Conservation (phyloP, 2,113 vertebrate species). For the Thomomys bottae region DNA sequence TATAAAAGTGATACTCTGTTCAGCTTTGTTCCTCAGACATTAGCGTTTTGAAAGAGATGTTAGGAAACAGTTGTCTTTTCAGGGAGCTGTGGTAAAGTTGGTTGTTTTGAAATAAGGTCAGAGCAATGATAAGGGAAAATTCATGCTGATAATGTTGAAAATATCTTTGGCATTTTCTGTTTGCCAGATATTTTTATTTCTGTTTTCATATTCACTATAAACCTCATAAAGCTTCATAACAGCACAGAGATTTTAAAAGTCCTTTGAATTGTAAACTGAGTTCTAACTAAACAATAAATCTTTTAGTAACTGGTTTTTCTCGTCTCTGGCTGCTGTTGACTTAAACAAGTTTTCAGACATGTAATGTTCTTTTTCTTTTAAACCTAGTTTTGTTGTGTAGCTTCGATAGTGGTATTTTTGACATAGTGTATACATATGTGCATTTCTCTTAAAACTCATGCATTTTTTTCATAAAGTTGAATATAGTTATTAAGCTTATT, state of each 20-base stretch:
- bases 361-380: background rate
- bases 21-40: background rate
- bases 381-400: conserved; percentile 72
- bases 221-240: conserved; percentile 86
- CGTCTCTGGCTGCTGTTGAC: conserved; percentile 82
- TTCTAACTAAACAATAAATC: conserved; percentile 87
- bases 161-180: conserved; percentile 81
- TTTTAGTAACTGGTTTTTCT: conserved; percentile 87
- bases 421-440: conserved; percentile 72
- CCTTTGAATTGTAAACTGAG: conserved; percentile 84
- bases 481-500: conserved; percentile 35
- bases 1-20: conserved; percentile 6
- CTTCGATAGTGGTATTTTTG: conserved; percentile 78
- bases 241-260: conserved; percentile 83
- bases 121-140: conserved; percentile 34
- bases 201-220: conserved; percentile 87
- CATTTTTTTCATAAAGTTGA: conserved; percentile 41
- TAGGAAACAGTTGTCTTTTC: conserved; percentile 42
- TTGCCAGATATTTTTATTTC: conserved; percentile 88
- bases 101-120: conserved; percentile 60
- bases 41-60: conserved; percentile 59
- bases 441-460: conserved; percentile 71
- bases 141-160: conserved; percentile 72
- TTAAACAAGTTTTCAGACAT: conserved; percentile 83
- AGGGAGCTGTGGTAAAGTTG: conserved; percentile 52